Conservation (phyloP, 1,140 invertebrate species). For the Augochlora pura region DNA sequence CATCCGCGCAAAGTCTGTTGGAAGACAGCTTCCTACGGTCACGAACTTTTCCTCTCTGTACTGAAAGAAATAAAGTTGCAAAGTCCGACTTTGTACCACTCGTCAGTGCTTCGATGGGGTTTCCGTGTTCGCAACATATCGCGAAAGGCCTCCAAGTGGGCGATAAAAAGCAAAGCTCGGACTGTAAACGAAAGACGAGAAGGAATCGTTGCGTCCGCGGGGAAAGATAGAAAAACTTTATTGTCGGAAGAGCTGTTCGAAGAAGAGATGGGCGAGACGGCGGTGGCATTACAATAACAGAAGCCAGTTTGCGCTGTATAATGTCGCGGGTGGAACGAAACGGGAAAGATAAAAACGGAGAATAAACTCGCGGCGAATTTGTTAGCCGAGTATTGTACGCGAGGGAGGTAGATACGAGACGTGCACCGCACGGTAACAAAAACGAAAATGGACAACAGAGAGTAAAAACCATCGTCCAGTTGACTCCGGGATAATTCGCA, state of each 20-base stretch:
- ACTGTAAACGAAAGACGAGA: too few species aligned
- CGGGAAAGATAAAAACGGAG: not conserved
- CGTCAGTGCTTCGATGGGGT: conserved; percentile 1
- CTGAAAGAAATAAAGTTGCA: not conserved
- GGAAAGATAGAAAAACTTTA: too few species aligned
- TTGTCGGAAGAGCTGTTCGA: too few species aligned
- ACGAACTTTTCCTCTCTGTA: not conserved
- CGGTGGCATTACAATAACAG: not conserved
- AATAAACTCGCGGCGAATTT: not conserved
- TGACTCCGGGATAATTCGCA: not conserved
- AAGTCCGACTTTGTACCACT: not conserved
- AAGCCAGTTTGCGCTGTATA: not conserved
- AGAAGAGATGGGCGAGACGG: too few species aligned
- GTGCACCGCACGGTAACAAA: not conserved
- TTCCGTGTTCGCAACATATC: conserved; percentile 2
- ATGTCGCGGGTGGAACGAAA: not conserved
- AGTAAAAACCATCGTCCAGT: not conserved
- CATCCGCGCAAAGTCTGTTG: too few species aligned
- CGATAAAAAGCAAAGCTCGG: not conserved
- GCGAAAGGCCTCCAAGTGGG: conserved; percentile 21
- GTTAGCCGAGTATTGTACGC: not conserved
- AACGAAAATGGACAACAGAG: not conserved
- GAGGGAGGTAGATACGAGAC: conserved; percentile 8
- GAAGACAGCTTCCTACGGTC: not conserved
- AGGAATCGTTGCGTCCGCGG: too few species aligned